Evolutionary conservation across 1,140 invertebrate genomes (phyloP).

Genomic region (Psix sp.): DNA sequence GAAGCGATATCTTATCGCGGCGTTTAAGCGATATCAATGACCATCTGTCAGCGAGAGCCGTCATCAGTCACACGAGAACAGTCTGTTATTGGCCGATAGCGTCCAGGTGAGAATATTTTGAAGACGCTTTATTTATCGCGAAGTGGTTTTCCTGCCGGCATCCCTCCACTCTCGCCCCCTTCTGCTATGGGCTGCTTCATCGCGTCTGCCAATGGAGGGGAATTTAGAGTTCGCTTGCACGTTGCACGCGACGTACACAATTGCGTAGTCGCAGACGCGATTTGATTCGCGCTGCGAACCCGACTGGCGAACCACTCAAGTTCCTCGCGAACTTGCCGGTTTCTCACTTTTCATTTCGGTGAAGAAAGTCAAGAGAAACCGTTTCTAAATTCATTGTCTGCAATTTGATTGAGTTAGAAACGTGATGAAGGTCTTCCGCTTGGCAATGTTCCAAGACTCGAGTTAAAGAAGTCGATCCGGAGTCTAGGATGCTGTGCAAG

Average conservation of each 20-base stretch:
- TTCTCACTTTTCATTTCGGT: neutral
- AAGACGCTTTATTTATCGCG: constrained; percentile 17
- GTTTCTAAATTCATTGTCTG: no score
- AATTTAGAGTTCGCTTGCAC: constrained; percentile 62
- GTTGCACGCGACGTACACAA: constrained; percentile 58
- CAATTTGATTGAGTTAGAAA: no score
- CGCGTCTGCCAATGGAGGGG: constrained; percentile 56
- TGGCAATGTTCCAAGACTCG: no score
- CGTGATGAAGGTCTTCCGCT: no score
- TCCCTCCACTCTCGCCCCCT: constrained; percentile 34
- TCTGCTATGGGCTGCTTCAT: constrained; percentile 16
- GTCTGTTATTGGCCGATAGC: constrained; percentile 6
- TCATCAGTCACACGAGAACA: neutral
- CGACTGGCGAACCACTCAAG: constrained; percentile 16
- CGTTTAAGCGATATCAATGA: constrained; percentile 4
- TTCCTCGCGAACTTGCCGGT: constrained; percentile 2
- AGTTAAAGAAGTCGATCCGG: no score
- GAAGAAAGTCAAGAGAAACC: no score
- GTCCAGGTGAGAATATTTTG: constrained; percentile 30
- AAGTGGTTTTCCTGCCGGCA: constrained; percentile 19
- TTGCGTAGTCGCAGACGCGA: constrained; percentile 70
- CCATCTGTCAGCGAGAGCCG: constrained; percentile 15
- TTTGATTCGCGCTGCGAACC: constrained; percentile 65
- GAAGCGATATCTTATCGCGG: neutral
- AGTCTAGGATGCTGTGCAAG: no score